Evolutionary conservation across 2,888 invertebrate genomes (phyloP).

Genomic region (Actias luna): DNA sequence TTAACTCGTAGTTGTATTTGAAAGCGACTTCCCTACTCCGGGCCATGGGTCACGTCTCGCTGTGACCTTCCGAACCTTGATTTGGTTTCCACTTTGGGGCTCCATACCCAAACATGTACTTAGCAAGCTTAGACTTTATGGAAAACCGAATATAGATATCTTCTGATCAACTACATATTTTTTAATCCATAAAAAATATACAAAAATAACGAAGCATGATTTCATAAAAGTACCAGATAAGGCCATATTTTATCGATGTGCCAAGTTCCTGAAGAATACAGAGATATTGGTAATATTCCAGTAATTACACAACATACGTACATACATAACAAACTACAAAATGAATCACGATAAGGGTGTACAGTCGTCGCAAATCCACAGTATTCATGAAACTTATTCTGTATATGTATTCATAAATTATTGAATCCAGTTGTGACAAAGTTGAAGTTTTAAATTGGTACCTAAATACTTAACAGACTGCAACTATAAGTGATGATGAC

Average conservation of each 20-base stretch:
- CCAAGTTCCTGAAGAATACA: constrained; percentile 70
- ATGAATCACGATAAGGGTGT: constrained; percentile 72
- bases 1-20: constrained; percentile 52
- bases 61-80: constrained; percentile 89
- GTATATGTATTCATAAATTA: neutral
- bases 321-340: constrained; percentile 79
- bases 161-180: constrained; percentile 24
- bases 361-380: constrained; percentile 81
- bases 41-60: constrained; percentile 86
- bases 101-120: constrained; percentile 77
- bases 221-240: constrained; percentile 37
- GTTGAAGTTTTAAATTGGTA: neutral
- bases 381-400: constrained; percentile 24
- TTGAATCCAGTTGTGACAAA: neutral
- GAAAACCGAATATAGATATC: constrained; percentile 57
- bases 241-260: constrained; percentile 66
- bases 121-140: constrained; percentile 62
- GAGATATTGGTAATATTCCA: constrained; percentile 68
- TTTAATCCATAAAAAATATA: constrained; percentile 24
- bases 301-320: constrained; percentile 78
- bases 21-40: constrained; percentile 61
- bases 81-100: constrained; percentile 91
- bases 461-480: neutral
- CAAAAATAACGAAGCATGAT: constrained; percentile 36
- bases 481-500: constrained; percentile 34